Base-by-base conservation (phyloP, 2,888 invertebrate species). In the Shargacucullia verbasci region DNA sequence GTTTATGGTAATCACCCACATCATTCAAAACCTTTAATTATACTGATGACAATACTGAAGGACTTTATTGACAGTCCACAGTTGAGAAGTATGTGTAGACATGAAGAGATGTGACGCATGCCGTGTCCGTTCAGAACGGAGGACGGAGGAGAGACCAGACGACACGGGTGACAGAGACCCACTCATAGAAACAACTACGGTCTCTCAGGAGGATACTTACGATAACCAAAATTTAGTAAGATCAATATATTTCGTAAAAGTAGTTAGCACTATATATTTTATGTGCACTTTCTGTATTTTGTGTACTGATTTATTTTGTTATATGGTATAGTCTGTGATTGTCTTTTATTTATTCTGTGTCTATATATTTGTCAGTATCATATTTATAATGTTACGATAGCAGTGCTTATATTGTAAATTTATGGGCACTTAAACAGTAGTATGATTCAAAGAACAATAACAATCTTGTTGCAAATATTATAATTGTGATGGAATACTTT, bases 31-130 rank as follows among this genome's bases (percentile, higher is more conserved):
- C 27, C 35, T 29, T 53, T 20, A 20, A 1, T 43, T 37, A 12
- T 55, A 50, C 52, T 43, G 38, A 33, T 48, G 37, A 29, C 34
- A 56, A 66, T 63, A 79, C 82, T 82, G 77, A 85, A 81, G 88
- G 88, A 85, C 85, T 66, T 79, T 82, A 83, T 89, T 86, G 80
- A 80, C 86, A 90, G 90, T 90, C 88, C 85, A 81, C 88, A 88
- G 90, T 88, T 87, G 76, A 86, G 88, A 90, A 91, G 88, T 91
- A 92, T 93, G 93, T 88, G 78, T 92, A 92, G 89, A 86, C 83
- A 93, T 93, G 93, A 92, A 90, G 92, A 91, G 86, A 86, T 91
- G 92, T 86, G 87, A 87, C 71, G 86, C 82, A 79, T 89, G 88
- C 86, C 85, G 85, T 80, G 79, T 76, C 68, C 88, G 86, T 80